Percentiles rank a stretch among this genome's conserved stretches.
Conservation (phyloP, 1,140 invertebrate species). For the Lepidotrigona ventralis region DNA sequence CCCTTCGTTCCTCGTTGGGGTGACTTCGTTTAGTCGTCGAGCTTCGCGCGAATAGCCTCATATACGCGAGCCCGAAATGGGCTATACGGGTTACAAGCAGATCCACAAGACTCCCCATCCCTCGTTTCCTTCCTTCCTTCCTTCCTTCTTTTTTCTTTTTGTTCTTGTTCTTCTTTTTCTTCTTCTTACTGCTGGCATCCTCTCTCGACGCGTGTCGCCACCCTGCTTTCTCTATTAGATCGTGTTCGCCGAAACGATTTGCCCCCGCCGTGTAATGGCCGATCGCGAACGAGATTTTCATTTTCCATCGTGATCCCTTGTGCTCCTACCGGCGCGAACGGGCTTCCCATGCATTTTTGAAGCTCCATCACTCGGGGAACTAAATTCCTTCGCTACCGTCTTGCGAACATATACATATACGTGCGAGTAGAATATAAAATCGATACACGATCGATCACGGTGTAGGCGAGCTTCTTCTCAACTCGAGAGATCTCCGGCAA, state of each 20-base stretch:
- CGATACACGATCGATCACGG: neutral
- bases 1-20: conserved; percentile 23
- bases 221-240: neutral
- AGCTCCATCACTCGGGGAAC: neutral
- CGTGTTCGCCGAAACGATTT: conserved; percentile 61
- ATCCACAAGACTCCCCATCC: conserved; percentile 34
- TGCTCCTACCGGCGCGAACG: neutral
- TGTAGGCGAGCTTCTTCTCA: too few relatives aligned
- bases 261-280: conserved; percentile 52
- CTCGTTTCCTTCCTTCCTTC: neutral
- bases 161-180: neutral
- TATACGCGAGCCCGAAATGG: conserved; percentile 70
- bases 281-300: conserved; percentile 61
- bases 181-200: neutral
- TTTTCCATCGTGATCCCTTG: conserved; percentile 35
- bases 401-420: neutral
- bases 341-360: neutral
- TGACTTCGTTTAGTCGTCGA: conserved; percentile 61
- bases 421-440: neutral
- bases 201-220: neutral
- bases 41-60: conserved; percentile 58
- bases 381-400: neutral
- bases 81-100: conserved; percentile 74
- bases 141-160: neutral
- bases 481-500: too few relatives aligned